Conservation (phyloP, 2,113 vertebrate genomes). For the Balaenoptera acutorostrata region DNA sequence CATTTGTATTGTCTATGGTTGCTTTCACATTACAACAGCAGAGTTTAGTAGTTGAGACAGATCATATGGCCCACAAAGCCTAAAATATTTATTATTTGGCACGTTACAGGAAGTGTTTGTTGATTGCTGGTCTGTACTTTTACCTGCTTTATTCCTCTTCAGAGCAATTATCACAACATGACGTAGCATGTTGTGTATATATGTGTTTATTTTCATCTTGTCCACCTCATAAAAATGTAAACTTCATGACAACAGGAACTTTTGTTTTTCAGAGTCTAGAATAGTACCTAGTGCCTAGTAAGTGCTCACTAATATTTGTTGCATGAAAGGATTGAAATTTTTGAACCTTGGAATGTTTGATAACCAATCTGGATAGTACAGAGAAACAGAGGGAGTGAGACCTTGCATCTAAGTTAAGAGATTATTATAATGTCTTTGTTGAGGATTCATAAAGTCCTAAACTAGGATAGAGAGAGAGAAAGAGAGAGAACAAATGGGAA, state of each 20-base stretch:
- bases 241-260: background rate
- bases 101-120: background rate
- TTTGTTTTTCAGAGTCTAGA: background rate
- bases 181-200: background rate
- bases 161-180: background rate
- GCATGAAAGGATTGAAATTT: background rate
- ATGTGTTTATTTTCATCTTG: background rate
- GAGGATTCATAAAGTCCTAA: background rate
- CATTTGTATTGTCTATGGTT: background rate
- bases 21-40: background rate
- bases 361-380: background rate
- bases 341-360: background rate
- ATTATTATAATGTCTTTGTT: background rate
- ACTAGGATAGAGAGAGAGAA: background rate
- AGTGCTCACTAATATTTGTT: background rate
- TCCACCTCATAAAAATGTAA: background rate
- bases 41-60: background rate
- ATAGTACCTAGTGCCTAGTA: background rate
- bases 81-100: background rate
- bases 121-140: background rate
- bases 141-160: background rate
- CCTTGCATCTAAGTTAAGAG: background rate
- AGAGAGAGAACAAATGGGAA: background rate
- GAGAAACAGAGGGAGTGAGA: background rate
- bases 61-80: background rate